phyloP scores from a whole-genome alignment of 2,888 invertebrate genomes.

The Plagodis pulveraria region DNA sequence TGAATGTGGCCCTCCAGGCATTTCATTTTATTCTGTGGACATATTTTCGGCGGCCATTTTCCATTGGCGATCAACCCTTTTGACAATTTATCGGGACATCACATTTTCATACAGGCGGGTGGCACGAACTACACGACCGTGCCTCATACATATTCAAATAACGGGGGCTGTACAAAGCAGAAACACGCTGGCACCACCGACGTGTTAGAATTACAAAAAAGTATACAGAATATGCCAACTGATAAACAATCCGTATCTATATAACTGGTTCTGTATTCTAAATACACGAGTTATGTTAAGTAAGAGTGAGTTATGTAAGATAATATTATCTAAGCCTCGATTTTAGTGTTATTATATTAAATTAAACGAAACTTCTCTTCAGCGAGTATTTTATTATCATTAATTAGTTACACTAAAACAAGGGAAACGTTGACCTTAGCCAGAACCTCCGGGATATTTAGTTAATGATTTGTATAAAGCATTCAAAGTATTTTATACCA shows the following conservation, averaged over 20 bases:
- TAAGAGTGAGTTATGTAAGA: too few species aligned
- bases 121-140: conserved; percentile 65
- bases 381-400: too few species aligned
- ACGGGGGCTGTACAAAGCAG: conserved; percentile 74
- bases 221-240: conserved; percentile 56
- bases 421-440: too few species aligned
- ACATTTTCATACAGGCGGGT: conserved; percentile 79
- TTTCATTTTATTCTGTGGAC: conserved; percentile 61
- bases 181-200: conserved; percentile 67
- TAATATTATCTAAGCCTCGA: conserved; percentile 10
- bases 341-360: conserved; percentile 3
- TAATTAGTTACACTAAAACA: too few species aligned
- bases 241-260: conserved; percentile 65
- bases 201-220: conserved; percentile 79
- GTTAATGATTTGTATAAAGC: too few species aligned
- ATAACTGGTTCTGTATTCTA: conserved; percentile 33
- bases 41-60: conserved; percentile 70
- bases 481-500: too few species aligned
- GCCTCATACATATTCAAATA: conserved; percentile 82
- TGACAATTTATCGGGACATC: conserved; percentile 83
- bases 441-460: too few species aligned
- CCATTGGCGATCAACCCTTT: conserved; percentile 79
- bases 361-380: too few species aligned
- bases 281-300: conserved; percentile 13
- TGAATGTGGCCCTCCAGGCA: conserved; percentile 53